phyloP scores from a whole-genome alignment of 2,888 invertebrate species.

The Cephus rjabovi region DNA sequence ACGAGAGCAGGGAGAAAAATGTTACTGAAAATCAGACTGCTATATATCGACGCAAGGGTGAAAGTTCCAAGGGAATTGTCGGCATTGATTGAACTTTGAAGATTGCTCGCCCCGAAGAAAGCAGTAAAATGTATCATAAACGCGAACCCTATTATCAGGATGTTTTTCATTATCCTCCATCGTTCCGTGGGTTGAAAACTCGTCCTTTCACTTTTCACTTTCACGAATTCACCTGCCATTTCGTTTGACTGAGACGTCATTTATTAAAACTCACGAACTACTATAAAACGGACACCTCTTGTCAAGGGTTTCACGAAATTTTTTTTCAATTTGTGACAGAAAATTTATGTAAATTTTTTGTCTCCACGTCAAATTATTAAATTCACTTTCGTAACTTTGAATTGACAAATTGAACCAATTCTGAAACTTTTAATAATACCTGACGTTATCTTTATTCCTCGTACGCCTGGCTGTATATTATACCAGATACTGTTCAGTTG shows the following conservation, averaged over 20 bases:
- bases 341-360: too few relatives aligned
- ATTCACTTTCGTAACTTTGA: too few relatives aligned
- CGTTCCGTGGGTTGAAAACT: conserved; percentile 70
- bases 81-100: conserved; percentile 87
- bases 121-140: conserved; percentile 95
- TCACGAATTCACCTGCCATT: conserved; percentile 40
- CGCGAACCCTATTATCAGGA: conserved; percentile 85
- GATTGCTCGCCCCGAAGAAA: conserved; percentile 86
- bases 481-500: too few relatives aligned
- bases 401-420: too few relatives aligned
- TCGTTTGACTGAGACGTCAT: conserved; percentile 12
- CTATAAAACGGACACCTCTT: too few relatives aligned
- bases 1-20: conserved; percentile 87
- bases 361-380: too few relatives aligned
- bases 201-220: conserved; percentile 34
- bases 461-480: too few relatives aligned
- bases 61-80: conserved; percentile 86
- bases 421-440: too few relatives aligned
- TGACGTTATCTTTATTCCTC: too few relatives aligned
- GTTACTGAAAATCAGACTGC: conserved; percentile 88
- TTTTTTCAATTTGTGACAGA: too few relatives aligned
- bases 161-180: conserved; percentile 85
- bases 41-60: conserved; percentile 88
- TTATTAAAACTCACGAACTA: background rate
- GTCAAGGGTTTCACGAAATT: too few relatives aligned